A percentile compares a stretch with the other conserved stretches of the same genome.
Evolutionary conservation across 2,888 invertebrate genomes (phyloP).

Genomic region (Diarsia brunnea): DNA sequence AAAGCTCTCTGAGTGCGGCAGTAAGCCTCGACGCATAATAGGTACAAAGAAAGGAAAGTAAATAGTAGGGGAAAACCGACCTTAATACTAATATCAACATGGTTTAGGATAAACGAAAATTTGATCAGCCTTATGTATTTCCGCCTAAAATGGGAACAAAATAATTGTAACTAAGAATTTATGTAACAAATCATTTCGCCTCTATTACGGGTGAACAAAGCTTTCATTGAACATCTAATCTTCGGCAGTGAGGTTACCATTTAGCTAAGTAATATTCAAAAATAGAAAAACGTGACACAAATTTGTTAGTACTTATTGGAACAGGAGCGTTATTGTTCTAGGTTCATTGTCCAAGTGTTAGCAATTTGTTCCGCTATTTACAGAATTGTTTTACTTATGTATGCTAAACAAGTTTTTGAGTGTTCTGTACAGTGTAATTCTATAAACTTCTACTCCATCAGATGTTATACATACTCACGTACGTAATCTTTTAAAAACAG

Average conservation of each 20-base stretch:
- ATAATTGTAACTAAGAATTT: not conserved
- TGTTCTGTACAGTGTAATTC: not conserved
- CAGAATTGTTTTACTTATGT: not conserved
- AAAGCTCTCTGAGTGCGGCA: too few species aligned
- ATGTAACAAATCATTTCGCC: not conserved
- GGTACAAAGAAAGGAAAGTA: not conserved
- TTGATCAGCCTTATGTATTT: not conserved
- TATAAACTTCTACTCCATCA: not conserved
- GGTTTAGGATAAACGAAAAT: not conserved
- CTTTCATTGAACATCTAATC: not conserved
- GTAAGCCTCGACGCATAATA: too few species aligned
- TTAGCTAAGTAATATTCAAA: not conserved
- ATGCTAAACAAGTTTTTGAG: not conserved
- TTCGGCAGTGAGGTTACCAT: not conserved
- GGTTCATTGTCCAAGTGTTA: not conserved
- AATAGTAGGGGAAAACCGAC: not conserved
- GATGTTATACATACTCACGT: not conserved
- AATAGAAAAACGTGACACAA: not conserved
- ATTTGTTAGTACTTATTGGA: conserved; percentile 1
- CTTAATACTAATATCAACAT: not conserved
- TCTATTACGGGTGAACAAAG: not conserved
- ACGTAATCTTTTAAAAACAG: not conserved
- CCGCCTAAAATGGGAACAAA: not conserved
- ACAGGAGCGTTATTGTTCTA: not conserved
- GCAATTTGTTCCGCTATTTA: not conserved